Percentiles rank a stretch among this genome's conserved stretches.
phyloP scores from a whole-genome alignment of 2,888 invertebrate species.

The Trissolcus japonicus region DNA sequence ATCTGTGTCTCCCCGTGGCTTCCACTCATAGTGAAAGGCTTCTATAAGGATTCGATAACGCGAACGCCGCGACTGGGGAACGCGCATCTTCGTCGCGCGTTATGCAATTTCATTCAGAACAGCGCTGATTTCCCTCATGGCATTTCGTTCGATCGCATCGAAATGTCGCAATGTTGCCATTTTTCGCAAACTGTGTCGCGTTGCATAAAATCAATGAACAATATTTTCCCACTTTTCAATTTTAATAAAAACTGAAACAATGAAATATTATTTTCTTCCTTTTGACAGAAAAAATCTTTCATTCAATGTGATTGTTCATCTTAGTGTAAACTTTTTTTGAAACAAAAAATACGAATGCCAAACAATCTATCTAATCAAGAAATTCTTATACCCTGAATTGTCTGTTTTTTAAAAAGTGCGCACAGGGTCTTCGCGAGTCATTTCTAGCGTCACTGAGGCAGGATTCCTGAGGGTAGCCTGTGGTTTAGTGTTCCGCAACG shows the following conservation, averaged over 20 bases:
- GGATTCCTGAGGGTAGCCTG: slow-evolving; percentile 23
- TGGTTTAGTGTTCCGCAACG: slow-evolving; percentile 38
- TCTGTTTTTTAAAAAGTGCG: neutral
- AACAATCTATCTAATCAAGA: no score
- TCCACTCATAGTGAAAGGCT: slow-evolving; percentile 38
- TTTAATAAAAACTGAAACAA: neutral
- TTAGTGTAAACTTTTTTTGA: neutral
- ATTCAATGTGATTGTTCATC: no score
- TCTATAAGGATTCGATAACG: slow-evolving; percentile 22
- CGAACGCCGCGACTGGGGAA: slow-evolving; percentile 30
- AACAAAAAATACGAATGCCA: no score
- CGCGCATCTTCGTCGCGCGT: slow-evolving; percentile 39
- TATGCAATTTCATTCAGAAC: slow-evolving; percentile 43
- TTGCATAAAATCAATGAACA: slow-evolving; percentile 6
- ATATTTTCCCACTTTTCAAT: slow-evolving; percentile 1
- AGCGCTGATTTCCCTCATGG: slow-evolving; percentile 40
- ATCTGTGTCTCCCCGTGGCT: slow-evolving; percentile 21
- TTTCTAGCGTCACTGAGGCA: slow-evolving; percentile 10
- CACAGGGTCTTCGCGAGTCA: slow-evolving; percentile 13
- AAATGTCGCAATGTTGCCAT: slow-evolving; percentile 38
- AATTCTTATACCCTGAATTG: no score
- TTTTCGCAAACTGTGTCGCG: slow-evolving; percentile 13
- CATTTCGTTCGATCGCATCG: slow-evolving; percentile 30
- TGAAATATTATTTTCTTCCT: neutral
- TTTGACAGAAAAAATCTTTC: neutral